phyloP scores from a whole-genome alignment of 1,140 invertebrate genomes.

The Oncopodura yosiiana region DNA sequence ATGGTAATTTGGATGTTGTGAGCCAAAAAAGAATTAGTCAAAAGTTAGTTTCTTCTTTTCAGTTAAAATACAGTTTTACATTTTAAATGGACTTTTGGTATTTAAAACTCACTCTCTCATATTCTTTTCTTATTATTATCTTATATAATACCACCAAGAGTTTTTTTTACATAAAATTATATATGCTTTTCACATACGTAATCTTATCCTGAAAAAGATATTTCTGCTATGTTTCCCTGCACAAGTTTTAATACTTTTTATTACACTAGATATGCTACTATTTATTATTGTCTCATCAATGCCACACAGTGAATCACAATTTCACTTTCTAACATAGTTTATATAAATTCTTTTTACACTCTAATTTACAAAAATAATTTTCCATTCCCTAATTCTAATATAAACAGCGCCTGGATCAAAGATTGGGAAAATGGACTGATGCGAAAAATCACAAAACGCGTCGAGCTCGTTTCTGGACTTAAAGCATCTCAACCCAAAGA shows the following conservation, averaged over 20 bases:
- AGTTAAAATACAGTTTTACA: too few species aligned
- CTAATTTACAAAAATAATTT: too few species aligned
- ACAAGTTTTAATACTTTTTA: too few species aligned
- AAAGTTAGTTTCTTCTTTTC: conserved; percentile 31
- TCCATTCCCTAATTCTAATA: too few species aligned
- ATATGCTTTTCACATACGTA: too few species aligned
- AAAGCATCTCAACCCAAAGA: conserved; percentile 31
- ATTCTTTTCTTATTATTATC: too few species aligned
- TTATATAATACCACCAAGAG: too few species aligned
- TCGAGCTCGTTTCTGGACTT: conserved; percentile 36
- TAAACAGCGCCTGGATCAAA: conserved; percentile 36
- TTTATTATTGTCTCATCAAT: neutral
- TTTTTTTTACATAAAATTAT: too few species aligned
- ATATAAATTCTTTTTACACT: too few species aligned
- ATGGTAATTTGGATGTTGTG: conserved; percentile 30
- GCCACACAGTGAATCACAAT: conserved; percentile 1
- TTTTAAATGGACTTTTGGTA: too few species aligned
- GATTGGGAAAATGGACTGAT: conserved; percentile 34
- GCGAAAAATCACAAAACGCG: conserved; percentile 32
- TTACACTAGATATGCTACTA: neutral
- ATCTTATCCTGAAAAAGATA: too few species aligned
- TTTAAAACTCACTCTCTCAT: too few species aligned
- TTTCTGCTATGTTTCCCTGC: neutral
- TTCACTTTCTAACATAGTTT: neutral
- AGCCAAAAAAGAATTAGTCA: conserved; percentile 35